Percentiles rank a stretch among this genome's conserved stretches.
These are phyloP conservation scores for Auanema sp. DNA, from an alignment of 2,888 invertebrate genomes.

Conservation along the genomic window DNA sequence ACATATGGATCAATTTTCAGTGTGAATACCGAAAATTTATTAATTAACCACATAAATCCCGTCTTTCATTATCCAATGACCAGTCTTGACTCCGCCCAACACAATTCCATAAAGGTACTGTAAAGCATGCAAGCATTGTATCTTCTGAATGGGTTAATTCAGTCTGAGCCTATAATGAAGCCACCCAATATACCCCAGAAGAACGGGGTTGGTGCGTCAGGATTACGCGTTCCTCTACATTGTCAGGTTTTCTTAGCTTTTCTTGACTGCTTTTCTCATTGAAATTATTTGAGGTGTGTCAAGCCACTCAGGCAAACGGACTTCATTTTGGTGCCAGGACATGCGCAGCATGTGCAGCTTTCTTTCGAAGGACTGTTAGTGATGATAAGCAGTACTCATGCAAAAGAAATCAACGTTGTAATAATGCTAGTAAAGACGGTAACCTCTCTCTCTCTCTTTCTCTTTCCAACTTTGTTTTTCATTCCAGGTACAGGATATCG, in stretches of 20 bases:
- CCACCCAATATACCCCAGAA: neutral
- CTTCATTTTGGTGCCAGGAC: slow-evolving; percentile 62
- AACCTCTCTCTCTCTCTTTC: neutral
- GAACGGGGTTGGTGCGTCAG: neutral
- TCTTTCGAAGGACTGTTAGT: slow-evolving; percentile 53
- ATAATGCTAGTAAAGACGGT: slow-evolving; percentile 48
- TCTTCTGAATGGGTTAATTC: neutral
- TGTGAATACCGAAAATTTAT: neutral
- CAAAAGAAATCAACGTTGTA: slow-evolving; percentile 57
- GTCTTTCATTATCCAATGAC: slow-evolving; percentile 3
- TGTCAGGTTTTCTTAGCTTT: too few species aligned
- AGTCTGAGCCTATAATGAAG: neutral
- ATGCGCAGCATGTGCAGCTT: slow-evolving; percentile 62
- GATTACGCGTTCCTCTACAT: neutral
- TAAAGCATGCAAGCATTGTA: too few species aligned
- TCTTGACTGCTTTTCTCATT: slow-evolving; percentile 1
- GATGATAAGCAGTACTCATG: slow-evolving; percentile 58
- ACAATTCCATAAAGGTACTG: too few species aligned
- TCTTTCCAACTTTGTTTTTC: neutral
- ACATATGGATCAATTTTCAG: neutral
- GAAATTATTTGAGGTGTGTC: slow-evolving; percentile 41
- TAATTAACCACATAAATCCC: neutral
- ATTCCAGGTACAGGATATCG: slow-evolving; percentile 57
- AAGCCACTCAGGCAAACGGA: slow-evolving; percentile 58
- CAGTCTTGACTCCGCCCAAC: neutral